Percentiles rank a stretch among this genome's conserved stretches.
Conservation (phyloP, 2,888 invertebrate genomes). For the Ephialtes manifestator region DNA sequence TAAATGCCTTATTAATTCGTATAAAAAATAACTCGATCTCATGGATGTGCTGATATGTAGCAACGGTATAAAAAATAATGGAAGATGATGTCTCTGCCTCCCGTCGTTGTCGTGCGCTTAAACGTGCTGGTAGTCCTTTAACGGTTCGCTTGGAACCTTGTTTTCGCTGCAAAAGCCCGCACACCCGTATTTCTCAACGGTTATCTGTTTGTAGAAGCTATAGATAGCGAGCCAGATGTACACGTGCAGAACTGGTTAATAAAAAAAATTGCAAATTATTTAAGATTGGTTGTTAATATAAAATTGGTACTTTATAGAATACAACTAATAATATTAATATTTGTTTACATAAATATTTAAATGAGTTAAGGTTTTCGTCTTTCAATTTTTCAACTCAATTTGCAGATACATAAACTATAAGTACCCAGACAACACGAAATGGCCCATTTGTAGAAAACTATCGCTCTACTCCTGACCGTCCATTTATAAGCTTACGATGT, state of each 20-base stretch:
- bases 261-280: neutral
- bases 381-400: no score
- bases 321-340: neutral
- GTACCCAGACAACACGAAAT: no score
- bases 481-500: no score
- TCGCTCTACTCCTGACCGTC: no score
- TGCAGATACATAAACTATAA: no score
- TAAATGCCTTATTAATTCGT: neutral
- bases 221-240: conserved; percentile 60
- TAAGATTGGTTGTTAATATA: neutral
- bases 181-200: conserved; percentile 5
- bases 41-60: no score
- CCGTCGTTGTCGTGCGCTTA: neutral
- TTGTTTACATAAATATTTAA: neutral
- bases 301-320: neutral
- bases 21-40: neutral
- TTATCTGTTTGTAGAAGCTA: conserved; percentile 59
- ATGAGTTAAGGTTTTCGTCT: neutral
- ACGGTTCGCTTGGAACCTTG: neutral
- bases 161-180: neutral
- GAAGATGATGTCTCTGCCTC: neutral
- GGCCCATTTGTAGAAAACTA: no score
- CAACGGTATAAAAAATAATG: neutral
- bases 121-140: conserved; percentile 16
- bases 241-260: conserved; percentile 42